Evolutionary conservation across 1,140 invertebrate genomes (phyloP).

Genomic region (Zaprionus nigranus): DNA sequence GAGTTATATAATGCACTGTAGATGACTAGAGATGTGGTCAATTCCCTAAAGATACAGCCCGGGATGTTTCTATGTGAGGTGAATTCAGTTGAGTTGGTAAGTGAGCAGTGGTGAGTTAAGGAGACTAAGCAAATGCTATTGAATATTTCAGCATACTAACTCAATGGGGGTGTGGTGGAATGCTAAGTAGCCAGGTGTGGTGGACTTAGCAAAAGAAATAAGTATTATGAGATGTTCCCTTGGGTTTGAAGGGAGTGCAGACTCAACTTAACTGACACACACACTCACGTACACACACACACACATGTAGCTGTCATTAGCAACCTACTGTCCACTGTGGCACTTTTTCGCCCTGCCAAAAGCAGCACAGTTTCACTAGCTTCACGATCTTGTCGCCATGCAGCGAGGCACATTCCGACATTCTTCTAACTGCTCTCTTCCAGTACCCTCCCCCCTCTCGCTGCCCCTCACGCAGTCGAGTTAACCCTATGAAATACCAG

Average conservation of each 20-base stretch:
- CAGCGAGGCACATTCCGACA: background rate
- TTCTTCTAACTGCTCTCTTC: background rate
- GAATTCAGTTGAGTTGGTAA: background rate
- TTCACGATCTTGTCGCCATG: background rate
- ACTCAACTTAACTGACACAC: background rate
- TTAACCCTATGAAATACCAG: constrained; percentile 25
- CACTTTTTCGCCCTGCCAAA: constrained; percentile 6
- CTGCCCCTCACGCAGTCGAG: background rate
- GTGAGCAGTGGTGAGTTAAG: background rate
- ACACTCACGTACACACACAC: background rate
- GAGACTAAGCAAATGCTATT: background rate
- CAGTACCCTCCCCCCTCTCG: background rate
- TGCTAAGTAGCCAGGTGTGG: background rate
- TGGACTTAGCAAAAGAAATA: background rate
- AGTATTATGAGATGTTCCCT: background rate
- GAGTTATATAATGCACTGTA: too few species aligned
- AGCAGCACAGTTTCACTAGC: background rate
- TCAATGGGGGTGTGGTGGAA: too few species aligned
- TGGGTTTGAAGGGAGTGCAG: too few species aligned
- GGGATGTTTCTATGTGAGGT: background rate
- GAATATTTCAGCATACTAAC: too few species aligned
- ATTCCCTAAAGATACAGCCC: background rate
- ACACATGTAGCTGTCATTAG: background rate
- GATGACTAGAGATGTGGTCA: background rate
- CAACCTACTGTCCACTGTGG: background rate